These are phyloP conservation scores for Heliconius ethilla DNA, from an alignment of 2,888 invertebrate species.

Conservation along the genomic window DNA sequence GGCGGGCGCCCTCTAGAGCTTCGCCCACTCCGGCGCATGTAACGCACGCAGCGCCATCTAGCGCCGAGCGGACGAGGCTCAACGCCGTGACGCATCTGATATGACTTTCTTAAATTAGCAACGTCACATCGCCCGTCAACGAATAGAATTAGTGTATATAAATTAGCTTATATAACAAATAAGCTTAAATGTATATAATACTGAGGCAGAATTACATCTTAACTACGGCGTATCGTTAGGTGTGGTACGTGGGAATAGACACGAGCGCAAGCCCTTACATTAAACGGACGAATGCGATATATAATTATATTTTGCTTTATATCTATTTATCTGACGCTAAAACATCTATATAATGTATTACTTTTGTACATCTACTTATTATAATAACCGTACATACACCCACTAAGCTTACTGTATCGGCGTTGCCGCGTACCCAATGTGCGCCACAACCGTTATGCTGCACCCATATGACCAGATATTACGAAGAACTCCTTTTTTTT, in stretches of 20 bases:
- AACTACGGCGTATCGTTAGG: slow-evolving; percentile 81
- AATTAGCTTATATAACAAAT: slow-evolving; percentile 81
- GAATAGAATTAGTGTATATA: slow-evolving; percentile 80
- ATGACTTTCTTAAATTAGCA: slow-evolving; percentile 76
- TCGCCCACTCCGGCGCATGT: slow-evolving; percentile 52
- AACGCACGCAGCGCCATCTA: slow-evolving; percentile 43
- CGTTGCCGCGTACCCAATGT: slow-evolving; percentile 71
- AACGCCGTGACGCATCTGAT: slow-evolving; percentile 75
- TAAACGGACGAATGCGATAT: slow-evolving; percentile 83
- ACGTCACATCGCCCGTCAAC: slow-evolving; percentile 78
- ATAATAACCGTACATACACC: slow-evolving; percentile 80
- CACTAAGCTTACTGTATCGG: slow-evolving; percentile 78
- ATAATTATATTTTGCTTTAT: slow-evolving; percentile 82
- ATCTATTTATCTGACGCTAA: slow-evolving; percentile 82
- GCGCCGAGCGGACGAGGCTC: slow-evolving; percentile 55
- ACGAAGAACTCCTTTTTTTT: slow-evolving; percentile 46
- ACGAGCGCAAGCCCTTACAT: slow-evolving; percentile 82
- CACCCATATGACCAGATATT: slow-evolving; percentile 61
- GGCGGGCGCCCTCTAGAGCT: slow-evolving; percentile 64
- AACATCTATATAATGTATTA: slow-evolving; percentile 83
- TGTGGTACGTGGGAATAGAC: slow-evolving; percentile 80
- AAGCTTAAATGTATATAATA: slow-evolving; percentile 83
- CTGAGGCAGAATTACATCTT: slow-evolving; percentile 83
- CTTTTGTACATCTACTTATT: slow-evolving; percentile 82
- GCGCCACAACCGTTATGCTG: slow-evolving; percentile 58